Base-by-base conservation (phyloP, 2,888 invertebrate species). In the Aspidiotus destructor region DNA sequence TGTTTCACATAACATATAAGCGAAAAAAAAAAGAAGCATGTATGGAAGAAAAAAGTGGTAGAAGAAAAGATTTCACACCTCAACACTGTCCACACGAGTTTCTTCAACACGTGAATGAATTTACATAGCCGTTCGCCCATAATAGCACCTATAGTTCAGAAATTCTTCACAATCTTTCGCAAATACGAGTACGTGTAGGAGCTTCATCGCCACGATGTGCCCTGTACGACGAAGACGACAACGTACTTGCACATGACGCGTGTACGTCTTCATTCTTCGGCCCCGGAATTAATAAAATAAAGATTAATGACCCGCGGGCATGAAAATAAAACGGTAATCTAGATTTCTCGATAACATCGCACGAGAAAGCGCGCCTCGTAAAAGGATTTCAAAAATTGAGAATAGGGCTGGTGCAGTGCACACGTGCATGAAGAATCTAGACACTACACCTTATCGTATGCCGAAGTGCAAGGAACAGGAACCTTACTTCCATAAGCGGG, bases 291-390 rank as follows among this genome's bases (percentile, higher is more conserved):
- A 48, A 48, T 48, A n/a, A 28, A 28, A 28, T 28, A 28, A 28
- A 48, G 48, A 48, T 48, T 48, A 48, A 48, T 48, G 48, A n/a
- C 48, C 48, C 48, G 6, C 11, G 48, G 48, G 48, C n/a, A 48
- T n/a, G n/a, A n/a, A 48, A 48, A n/a, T 13, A 48, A 48, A 48
- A 48, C 10, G n/a, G 48, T 48, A 48, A 11, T 48, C 10, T n/a
- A 48, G 48, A 48, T 48, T 48, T 48, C 48, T 48, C 10, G 48
- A 48, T 48, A 48, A 48, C 48, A 48, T 48, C 48, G 48, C n/a
- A n/a, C n/a, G 48, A 48, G 48, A 48, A 48, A 11, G 48, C n/a
- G 48, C 48, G 48, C n/a, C 3, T n/a, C 11, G n/a, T 13, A 48
- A 48, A 48, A 48, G 48, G 48, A 48, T 48, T 48, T 48, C 48